Conservation (phyloP, 2,797 vertebrate species). For the Australoheros facetus region DNA sequence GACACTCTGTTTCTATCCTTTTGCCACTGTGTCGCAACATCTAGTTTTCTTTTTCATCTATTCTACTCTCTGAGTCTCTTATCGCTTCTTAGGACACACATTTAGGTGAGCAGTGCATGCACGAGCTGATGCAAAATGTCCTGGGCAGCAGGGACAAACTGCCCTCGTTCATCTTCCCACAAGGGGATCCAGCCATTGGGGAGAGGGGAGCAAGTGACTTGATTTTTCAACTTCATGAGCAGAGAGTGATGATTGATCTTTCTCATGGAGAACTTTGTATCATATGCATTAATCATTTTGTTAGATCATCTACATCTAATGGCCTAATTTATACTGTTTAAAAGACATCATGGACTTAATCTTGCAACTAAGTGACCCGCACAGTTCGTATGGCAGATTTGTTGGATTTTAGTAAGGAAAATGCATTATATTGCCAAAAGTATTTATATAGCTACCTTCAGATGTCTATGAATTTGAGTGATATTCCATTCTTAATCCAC, state of each 20-base stretch:
- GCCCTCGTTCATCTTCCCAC: constrained; percentile 70
- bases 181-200: constrained; percentile 55
- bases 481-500: no score
- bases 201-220: constrained; percentile 38
- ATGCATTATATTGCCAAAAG: not conserved
- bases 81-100: constrained; percentile 17
- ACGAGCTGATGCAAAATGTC: constrained; percentile 52
- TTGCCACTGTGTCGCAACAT: constrained; percentile 18
- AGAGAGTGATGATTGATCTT: constrained; percentile 48
- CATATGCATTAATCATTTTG: constrained; percentile 43
- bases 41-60: constrained; percentile 21
- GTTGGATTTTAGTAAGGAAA: not conserved
- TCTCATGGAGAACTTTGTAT: constrained; percentile 23
- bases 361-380: not conserved
- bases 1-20: constrained; percentile 4
- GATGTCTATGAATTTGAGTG: no score
- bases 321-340: not conserved
- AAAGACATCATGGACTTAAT: constrained; percentile 15
- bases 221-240: constrained; percentile 54
- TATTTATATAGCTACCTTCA: not conserved
- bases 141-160: constrained; percentile 61
- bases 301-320: constrained; percentile 42
- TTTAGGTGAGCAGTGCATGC: constrained; percentile 12
- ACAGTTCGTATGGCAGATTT: not conserved
- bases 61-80: constrained; percentile 26